These are phyloP conservation scores for Beris chalybata DNA, from an alignment of 2,888 invertebrate species.

Conservation along the genomic window DNA sequence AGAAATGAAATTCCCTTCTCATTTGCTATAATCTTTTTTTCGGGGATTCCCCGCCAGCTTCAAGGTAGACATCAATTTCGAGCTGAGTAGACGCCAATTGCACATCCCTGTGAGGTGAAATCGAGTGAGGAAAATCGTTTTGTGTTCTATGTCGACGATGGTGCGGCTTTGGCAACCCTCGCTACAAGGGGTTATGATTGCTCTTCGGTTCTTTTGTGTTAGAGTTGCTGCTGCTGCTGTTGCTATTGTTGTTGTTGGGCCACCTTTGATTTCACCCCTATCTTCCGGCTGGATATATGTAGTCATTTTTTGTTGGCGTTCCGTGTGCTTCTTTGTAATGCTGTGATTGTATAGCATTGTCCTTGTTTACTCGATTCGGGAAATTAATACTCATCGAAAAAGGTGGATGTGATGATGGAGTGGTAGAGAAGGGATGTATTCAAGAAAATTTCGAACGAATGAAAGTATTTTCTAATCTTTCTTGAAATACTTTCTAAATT, in stretches of 20 bases:
- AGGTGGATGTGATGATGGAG: no score
- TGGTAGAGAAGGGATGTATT: no score
- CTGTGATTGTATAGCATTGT: conserved; percentile 1
- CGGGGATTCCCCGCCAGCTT: no score
- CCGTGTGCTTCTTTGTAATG: neutral
- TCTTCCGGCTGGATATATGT: no score
- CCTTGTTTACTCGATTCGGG: conserved; percentile 14
- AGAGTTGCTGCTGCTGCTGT: neutral
- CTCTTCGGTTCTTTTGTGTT: conserved; percentile 15
- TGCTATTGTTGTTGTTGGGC: neutral
- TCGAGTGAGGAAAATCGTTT: conserved; percentile 28
- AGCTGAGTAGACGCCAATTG: conserved; percentile 1
- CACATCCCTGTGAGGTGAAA: conserved; percentile 24
- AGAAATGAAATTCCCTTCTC: no score
- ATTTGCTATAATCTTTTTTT: no score
- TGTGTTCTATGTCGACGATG: neutral
- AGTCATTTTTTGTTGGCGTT: no score
- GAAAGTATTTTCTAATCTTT: no score
- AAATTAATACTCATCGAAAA: conserved; percentile 13
- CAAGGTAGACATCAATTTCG: neutral
- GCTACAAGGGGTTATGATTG: conserved; percentile 12
- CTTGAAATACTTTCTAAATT: no score
- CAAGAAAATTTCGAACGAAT: no score
- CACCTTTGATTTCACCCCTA: no score
- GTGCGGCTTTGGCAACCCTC: conserved; percentile 3